Evolutionary conservation across 2,797 vertebrate genomes (phyloP), one percentile per base, ranked within the genome.

Genomic region (Mionectes olivaceus): DNA sequence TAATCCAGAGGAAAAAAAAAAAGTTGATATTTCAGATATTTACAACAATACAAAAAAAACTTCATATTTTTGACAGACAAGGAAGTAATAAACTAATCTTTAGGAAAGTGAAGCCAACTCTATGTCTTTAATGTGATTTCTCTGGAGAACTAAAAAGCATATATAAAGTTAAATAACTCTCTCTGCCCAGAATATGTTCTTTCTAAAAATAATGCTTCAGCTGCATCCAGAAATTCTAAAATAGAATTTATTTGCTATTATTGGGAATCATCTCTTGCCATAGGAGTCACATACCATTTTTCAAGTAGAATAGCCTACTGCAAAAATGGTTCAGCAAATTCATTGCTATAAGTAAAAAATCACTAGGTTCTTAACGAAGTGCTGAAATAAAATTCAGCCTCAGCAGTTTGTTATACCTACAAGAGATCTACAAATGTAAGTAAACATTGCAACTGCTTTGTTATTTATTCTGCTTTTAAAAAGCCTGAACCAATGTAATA

Each of bases 391-490:
- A 78, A 83, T 82, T 78, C 81, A 73, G 2, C 8, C 27, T 55
- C 74, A 86, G 67, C 7, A 90, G n/a, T 88, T 77, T 63, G 17
- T 67, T 80, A 60, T 39, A 69, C 8, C 3, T 90, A 78, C 11
- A 71, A 71, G 22, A 81, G 6, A 71, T 46, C 37, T 64, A 59
- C 35, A 83, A 88, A 81, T 68, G 3, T 47, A 68, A 41, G 14
- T n/a, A 91, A 89, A 64, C 5, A 61, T 43, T 80, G 23, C 7
- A 80, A 50, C 11, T 60, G 16, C 10, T 81, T 85, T 12, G 32
- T 82, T 89, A 73, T 85, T 87, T 91, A 70, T 87, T 85, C 69
- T 92, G 14, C 21, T 77, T 91, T 93, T 82, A 46, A 74, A 80
- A 94, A 70, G 4, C 5, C 4, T n/a, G 27, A 74, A 35, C 10